phyloP scores from a whole-genome alignment of 2,888 invertebrate genomes.

The Hydriomena furcata region DNA sequence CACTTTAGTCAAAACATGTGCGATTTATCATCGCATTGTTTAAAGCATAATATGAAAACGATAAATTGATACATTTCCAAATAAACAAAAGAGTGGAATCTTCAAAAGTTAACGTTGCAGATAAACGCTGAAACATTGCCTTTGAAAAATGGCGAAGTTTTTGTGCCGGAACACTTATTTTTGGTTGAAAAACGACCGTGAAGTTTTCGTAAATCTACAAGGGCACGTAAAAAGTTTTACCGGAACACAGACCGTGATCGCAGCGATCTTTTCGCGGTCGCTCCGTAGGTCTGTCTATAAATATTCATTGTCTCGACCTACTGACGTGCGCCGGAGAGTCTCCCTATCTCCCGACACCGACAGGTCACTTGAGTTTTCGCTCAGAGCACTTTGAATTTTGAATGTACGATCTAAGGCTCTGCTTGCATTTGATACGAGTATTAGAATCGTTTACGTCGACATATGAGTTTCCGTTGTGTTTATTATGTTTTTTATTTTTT shows the following conservation, averaged over 20 bases:
- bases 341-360: constrained; percentile 37
- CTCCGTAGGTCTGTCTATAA: constrained; percentile 42
- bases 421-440: no score
- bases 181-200: constrained; percentile 25
- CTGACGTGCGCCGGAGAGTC: constrained; percentile 27
- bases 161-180: constrained; percentile 19
- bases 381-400: constrained; percentile 28
- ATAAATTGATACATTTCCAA: no score
- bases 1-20: no score
- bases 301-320: constrained; percentile 45
- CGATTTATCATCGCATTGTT: no score
- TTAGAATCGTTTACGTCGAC: no score
- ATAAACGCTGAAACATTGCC: background rate
- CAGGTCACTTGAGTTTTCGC: constrained; percentile 36
- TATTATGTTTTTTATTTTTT: background rate
- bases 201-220: constrained; percentile 27
- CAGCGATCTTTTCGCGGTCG: constrained; percentile 14
- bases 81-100: no score
- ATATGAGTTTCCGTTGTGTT: no score
- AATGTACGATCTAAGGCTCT: constrained; percentile 2
- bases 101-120: no score
- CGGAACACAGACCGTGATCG: constrained; percentile 20
- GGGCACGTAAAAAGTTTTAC: constrained; percentile 24
- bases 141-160: constrained; percentile 15
- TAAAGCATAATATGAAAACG: no score